A percentile compares a stretch with the other conserved stretches of the same genome.
Conservation (phyloP, 1,140 invertebrate genomes). For the Pogonomyrmex barbatus region DNA sequence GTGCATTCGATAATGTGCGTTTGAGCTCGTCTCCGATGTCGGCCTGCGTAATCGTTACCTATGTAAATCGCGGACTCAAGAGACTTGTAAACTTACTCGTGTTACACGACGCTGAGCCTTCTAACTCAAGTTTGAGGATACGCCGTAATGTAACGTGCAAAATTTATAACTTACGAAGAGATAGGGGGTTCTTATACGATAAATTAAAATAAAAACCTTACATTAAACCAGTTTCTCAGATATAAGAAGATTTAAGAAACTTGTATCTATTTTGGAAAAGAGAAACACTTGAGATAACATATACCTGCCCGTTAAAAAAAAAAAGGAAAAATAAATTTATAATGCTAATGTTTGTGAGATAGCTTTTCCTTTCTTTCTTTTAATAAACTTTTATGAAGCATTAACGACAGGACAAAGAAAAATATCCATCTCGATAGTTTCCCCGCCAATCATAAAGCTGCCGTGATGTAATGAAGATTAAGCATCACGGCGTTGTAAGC, state of each 20-base stretch:
- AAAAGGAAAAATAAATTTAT: neutral
- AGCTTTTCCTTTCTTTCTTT: neutral
- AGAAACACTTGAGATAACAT: constrained; percentile 1
- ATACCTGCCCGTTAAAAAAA: neutral
- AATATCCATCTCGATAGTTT: constrained; percentile 10
- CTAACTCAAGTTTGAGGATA: constrained; percentile 46
- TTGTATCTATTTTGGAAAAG: neutral
- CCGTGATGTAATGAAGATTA: constrained; percentile 47
- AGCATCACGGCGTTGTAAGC: neutral
- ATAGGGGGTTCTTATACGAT: constrained; percentile 1
- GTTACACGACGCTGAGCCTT: constrained; percentile 36
- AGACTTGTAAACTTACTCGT: constrained; percentile 46
- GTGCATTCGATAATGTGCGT: constrained; percentile 32
- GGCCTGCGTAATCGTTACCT: constrained; percentile 42
- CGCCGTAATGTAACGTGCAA: constrained; percentile 35
- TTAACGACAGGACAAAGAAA: neutral
- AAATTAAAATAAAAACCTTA: constrained; percentile 17
- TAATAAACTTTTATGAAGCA: neutral
- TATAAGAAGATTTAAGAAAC: neutral
- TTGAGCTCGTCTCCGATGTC: constrained; percentile 33
- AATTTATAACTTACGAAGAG: constrained; percentile 31
- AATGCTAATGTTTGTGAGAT: neutral
- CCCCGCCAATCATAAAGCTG: constrained; percentile 22
- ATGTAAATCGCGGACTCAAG: constrained; percentile 49
- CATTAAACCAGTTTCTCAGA: neutral